Evolutionary conservation across 1,140 invertebrate genomes (phyloP), one percentile per base, ranked within the genome.

Genomic region (Drosophila santomea): DNA sequence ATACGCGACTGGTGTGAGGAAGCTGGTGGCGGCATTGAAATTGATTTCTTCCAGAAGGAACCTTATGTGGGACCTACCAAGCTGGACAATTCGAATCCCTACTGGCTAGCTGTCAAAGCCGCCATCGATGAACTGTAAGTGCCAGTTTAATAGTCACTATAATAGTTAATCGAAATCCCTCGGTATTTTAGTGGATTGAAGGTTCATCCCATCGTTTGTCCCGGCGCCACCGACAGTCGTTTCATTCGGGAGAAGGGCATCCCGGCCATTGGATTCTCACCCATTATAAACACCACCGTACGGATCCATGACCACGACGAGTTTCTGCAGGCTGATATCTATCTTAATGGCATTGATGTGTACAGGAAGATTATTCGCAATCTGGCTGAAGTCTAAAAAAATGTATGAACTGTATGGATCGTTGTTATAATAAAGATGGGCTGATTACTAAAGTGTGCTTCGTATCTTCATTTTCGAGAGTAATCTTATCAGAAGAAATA

Each of bases 241-340:
- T 96, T 93, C 80, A 82, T 97, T 28, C 93, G 96, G 91, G 83
- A 93, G 95, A 97, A 96, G 93, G 95, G 95, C 2, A 94, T 96
- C 36, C 95, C 95, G 2, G 58, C 96, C 2, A 92, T 97, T 41
- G 96, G 96, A 41, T 96, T 97, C 91, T 96, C 96, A 2, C 96
- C 97, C 0, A 96, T 97, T 92, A 96, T 94, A 66, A 94, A 95
- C 76, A 97, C 96, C 1, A 94, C 94, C 1, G 93, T 96, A 2
- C 91, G 95, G 4, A 92, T 97, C 11, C 97, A 97, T 80, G 96
- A 97, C 80, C 95, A 97, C 91, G 95, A 97, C 86, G 97, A 97
- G 83, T 96, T 93, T 76, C 91, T 97, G 0, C 94, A 94, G 71
- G 95, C 95, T 36, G 93, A 94, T n/a, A 93, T 94, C 0, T 97